Percentiles rank a stretch among this genome's conserved stretches.
Evolutionary conservation across 2,888 invertebrate genomes (phyloP).

Genomic region (Cybosia mesomella): DNA sequence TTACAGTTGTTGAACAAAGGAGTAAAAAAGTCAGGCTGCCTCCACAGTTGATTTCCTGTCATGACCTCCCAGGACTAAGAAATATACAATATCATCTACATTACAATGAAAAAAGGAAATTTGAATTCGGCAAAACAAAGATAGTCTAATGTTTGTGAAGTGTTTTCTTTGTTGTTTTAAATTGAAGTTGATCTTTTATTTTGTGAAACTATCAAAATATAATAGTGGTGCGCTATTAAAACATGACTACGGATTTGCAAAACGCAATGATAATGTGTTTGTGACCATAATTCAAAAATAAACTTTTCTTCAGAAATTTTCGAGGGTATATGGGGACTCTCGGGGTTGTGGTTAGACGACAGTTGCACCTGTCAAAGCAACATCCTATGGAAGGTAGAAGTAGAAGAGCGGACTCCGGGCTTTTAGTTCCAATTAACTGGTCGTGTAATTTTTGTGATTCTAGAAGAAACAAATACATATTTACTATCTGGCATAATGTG

Average conservation of each 20-base stretch:
- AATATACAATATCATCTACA: conserved; percentile 43
- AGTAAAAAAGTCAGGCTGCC: conserved; percentile 58
- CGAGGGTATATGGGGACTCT: too few relatives aligned
- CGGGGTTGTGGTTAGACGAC: neutral
- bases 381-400: too few relatives aligned
- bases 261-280: neutral
- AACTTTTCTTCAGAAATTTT: too few relatives aligned
- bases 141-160: conserved; percentile 11
- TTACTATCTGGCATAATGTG: too few relatives aligned
- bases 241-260: neutral
- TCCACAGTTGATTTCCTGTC: conserved; percentile 60
- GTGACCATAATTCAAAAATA: too few relatives aligned
- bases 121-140: conserved; percentile 33
- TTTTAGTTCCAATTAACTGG: too few relatives aligned
- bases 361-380: neutral
- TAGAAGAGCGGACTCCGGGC: too few relatives aligned
- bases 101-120: conserved; percentile 23
- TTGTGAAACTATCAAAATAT: conserved; percentile 12
- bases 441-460: too few relatives aligned
- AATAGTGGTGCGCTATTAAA: too few relatives aligned
- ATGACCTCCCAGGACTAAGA: conserved; percentile 48
- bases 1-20: conserved; percentile 68
- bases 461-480: too few relatives aligned
- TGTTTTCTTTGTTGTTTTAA: conserved; percentile 11
- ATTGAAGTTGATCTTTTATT: conserved; percentile 41